A percentile compares a stretch with the other conserved stretches of the same genome.
Conservation (phyloP, 2,888 invertebrate species). For the Epinotia nisella region DNA sequence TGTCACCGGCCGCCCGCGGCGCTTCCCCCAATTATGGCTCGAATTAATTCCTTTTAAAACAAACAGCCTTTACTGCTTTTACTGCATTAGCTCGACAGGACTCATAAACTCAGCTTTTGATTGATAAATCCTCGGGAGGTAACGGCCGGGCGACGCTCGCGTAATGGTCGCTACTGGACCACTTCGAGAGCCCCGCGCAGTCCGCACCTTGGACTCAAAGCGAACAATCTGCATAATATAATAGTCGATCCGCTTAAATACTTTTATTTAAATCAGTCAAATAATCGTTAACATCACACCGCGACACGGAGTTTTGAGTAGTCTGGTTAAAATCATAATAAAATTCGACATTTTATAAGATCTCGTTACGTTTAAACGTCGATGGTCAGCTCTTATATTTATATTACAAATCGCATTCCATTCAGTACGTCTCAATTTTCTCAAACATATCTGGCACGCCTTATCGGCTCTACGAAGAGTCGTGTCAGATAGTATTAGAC, state of each 20-base stretch:
- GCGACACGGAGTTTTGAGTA: conserved; percentile 31
- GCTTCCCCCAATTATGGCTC: conserved; percentile 64
- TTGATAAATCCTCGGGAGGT: conserved; percentile 63
- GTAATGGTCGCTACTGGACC: conserved; percentile 60
- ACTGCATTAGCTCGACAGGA: conserved; percentile 61
- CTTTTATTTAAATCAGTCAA: conserved; percentile 39
- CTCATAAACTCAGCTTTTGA: conserved; percentile 71
- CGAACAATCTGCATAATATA: conserved; percentile 47
- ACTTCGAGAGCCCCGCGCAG: conserved; percentile 55
- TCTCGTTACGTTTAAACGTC: not conserved
- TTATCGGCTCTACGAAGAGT: not conserved
- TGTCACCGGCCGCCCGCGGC: conserved; percentile 71
- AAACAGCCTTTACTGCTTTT: conserved; percentile 58
- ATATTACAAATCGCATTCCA: not conserved
- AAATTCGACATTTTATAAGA: conserved; percentile 17
- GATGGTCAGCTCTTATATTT: conserved; percentile 1
- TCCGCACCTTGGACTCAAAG: conserved; percentile 42
- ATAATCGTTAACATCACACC: conserved; percentile 42
- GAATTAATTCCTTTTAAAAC: conserved; percentile 63
- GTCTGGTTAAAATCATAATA: conserved; percentile 27
- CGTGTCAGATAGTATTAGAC: not conserved
- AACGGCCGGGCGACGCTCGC: conserved; percentile 56
- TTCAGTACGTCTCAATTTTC: not conserved
- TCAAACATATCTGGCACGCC: not conserved
- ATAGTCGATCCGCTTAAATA: conserved; percentile 36